A percentile compares a stretch with the other conserved stretches of the same genome.
Conservation (phyloP, 2,888 invertebrate species). For the Dendrolimus houi region DNA sequence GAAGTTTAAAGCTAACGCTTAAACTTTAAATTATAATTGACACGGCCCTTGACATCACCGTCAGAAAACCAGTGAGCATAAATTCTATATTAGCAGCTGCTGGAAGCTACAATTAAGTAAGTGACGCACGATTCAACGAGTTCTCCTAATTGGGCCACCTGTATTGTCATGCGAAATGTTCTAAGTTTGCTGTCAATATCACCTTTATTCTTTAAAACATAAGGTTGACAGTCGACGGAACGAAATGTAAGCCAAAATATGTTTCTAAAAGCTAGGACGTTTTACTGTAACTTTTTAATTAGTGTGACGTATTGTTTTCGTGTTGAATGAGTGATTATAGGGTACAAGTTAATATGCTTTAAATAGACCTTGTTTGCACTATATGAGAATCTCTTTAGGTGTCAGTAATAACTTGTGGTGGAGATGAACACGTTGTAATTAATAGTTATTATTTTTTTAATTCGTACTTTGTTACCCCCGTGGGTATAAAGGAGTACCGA, state of each 20-base stretch:
- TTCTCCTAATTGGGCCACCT: conserved; percentile 28
- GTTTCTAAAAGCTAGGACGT: conserved; percentile 5
- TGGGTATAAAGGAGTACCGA: too few species aligned
- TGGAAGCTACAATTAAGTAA: conserved; percentile 11
- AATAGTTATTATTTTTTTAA: too few species aligned
- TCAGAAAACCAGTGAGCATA: neutral
- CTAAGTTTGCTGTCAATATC: conserved; percentile 1
- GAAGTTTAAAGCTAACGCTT: neutral
- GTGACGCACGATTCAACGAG: conserved; percentile 11
- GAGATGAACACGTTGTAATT: too few species aligned
- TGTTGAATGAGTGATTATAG: conserved; percentile 19
- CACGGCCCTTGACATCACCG: neutral
- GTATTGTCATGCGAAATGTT: conserved; percentile 11
- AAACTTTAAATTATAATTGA: neutral
- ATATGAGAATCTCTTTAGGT: too few species aligned
- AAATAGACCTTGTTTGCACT: too few species aligned
- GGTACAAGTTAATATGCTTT: too few species aligned
- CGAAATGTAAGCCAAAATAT: neutral
- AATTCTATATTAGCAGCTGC: conserved; percentile 1
- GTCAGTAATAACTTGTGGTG: too few species aligned
- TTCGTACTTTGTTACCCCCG: too few species aligned
- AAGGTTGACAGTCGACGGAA: neutral
- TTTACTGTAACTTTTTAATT: conserved; percentile 36
- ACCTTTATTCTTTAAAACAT: neutral
- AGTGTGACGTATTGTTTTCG: conserved; percentile 24